Conservation (phyloP, 2,888 invertebrate species). For the Drosophila paracracens region DNA sequence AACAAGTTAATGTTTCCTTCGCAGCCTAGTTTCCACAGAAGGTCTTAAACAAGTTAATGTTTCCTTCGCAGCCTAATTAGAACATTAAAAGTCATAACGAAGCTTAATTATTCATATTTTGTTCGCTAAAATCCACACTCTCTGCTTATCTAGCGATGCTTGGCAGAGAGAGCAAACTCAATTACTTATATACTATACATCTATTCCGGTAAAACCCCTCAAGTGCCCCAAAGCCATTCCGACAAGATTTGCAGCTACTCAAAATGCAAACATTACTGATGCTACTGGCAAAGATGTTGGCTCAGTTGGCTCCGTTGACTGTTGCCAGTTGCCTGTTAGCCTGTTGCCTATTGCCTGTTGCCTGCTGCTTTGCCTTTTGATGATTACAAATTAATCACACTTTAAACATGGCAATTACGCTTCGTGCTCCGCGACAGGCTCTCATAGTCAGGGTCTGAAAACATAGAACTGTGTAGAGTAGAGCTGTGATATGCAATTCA, state of each 20-base stretch:
- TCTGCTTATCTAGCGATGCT: not conserved
- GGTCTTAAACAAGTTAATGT: constrained; percentile 7
- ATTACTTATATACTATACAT: constrained; percentile 32
- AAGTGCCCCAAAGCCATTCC: constrained; percentile 33
- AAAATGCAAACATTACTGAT: constrained; percentile 64
- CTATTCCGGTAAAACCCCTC: constrained; percentile 18
- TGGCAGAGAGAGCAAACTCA: constrained; percentile 22
- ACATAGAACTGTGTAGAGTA: constrained; percentile 10
- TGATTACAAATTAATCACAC: constrained; percentile 80
- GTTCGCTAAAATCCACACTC: not conserved
- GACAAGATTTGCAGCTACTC: constrained; percentile 53
- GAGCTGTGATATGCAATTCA: constrained; percentile 43
- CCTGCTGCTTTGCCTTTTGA: constrained; percentile 63
- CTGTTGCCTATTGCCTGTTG: constrained; percentile 25
- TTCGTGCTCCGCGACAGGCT: constrained; percentile 48
- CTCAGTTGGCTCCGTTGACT: constrained; percentile 21
- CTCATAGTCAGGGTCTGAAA: constrained; percentile 17
- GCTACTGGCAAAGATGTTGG: constrained; percentile 40
- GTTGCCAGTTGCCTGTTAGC: constrained; percentile 11
- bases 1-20: constrained; percentile 10
- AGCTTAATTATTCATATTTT: constrained; percentile 36
- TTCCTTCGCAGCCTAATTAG: constrained; percentile 24
- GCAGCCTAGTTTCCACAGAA: constrained; percentile 3
- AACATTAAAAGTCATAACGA: constrained; percentile 27
- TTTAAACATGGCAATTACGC: constrained; percentile 80